Base-by-base conservation (phyloP, 1,140 invertebrate genomes). In the Hypothenemus hampei region DNA sequence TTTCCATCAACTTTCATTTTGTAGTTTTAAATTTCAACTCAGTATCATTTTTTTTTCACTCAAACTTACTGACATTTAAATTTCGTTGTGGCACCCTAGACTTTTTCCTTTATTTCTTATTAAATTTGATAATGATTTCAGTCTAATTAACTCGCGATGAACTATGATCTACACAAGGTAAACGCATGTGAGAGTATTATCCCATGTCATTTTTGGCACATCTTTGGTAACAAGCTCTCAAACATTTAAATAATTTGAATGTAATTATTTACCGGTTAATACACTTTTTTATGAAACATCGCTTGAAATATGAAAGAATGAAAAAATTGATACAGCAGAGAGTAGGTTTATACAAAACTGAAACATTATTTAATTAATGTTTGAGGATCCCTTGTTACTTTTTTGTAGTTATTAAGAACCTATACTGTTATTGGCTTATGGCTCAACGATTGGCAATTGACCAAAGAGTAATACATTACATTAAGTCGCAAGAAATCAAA, bases 11-110 rank as follows among this genome's bases (percentile, higher is more conserved):
- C 49, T 53, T 52, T 46, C 55, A 51, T 57, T 59, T 58, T 59
- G 56, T 62, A 62, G 50, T 62, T 61, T 62, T 56, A 57, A 62
- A 59, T 62, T 62, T 59, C 58, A 62, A 62, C 60, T 62, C n/a
- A n/a, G n/a, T 62, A 58, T 62, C 60, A 58, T 53, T 45, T 45
- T 45, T 41, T 61, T 62, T 62, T 52, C 60, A 39, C 60, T 53
- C 47, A 62, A 62, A 62, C 52, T 62, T 57, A 62, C 60, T 36
- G 57, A 62, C 58, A 62, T 62, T 58, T 57, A 62, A 62, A 62
- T 62, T 57, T 46, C 20, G 37, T 36, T 36, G 46, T 43, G 54
- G 54, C 11, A 16, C 21, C 44, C 36, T 26, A 43, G 35, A 40
- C 41, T 58, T 61, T 59, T 54, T 50, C 52, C 60, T 56, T 62